Percentiles rank a stretch among this genome's conserved stretches.
phyloP scores from a whole-genome alignment of 2,113 vertebrate genomes.

The Thamnophis sirtalis region DNA sequence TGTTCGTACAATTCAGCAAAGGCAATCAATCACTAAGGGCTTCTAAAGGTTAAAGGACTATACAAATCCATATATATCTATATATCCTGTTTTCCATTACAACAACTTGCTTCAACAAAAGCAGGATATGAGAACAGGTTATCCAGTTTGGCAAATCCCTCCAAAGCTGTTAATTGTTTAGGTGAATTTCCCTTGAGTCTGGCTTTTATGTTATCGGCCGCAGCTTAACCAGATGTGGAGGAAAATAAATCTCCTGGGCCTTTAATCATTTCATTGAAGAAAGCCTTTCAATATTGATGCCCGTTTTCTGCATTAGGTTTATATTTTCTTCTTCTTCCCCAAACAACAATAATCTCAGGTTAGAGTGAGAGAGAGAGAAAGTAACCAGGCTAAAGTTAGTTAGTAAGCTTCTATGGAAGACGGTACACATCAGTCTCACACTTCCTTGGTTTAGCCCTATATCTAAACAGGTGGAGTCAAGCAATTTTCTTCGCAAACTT shows the following conservation, averaged over 20 bases:
- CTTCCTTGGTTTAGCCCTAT: not conserved
- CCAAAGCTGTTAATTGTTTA: conserved; percentile 36
- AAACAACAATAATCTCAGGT: not conserved
- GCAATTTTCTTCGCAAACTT: not conserved
- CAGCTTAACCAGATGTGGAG: not conserved
- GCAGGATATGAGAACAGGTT: conserved; percentile 51
- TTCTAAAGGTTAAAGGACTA: conserved; percentile 29
- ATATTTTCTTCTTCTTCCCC: not conserved
- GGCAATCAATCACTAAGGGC: conserved; percentile 27
- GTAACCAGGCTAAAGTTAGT: not conserved
- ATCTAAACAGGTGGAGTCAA: not conserved
- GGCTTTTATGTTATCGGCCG: not conserved
- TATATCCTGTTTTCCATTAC: conserved; percentile 61
- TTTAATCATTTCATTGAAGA: not conserved
- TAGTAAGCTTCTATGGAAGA: not conserved
- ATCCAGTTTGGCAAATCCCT: conserved; percentile 35
- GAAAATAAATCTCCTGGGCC: not conserved
- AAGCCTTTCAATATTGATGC: not conserved
- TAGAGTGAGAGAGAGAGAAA: not conserved
- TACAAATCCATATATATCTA: conserved; percentile 26
- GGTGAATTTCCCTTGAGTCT: conserved; percentile 20
- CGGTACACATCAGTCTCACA: not conserved
- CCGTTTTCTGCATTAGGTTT: not conserved
- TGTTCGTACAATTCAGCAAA: not conserved
- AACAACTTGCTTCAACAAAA: conserved; percentile 37